Percentiles rank a stretch among this genome's conserved stretches.
Conservation (phyloP, 2,888 invertebrate species). For the Ophion ellenae region DNA sequence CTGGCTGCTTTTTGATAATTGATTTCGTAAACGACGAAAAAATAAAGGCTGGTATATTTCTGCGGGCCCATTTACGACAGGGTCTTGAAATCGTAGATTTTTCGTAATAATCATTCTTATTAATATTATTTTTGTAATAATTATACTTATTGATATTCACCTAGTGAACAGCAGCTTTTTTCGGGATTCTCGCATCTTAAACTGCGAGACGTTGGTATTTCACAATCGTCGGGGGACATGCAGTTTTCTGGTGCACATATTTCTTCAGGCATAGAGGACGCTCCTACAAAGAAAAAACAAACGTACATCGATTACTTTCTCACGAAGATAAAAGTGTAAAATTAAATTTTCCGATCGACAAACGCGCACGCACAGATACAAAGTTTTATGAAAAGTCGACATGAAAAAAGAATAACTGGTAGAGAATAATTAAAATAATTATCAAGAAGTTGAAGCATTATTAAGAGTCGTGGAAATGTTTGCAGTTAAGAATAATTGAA, state of each 20-base stretch:
- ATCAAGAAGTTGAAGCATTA: too few relatives aligned
- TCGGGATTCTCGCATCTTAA: constrained; percentile 31
- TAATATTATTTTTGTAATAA: constrained; percentile 23
- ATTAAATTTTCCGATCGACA: neutral
- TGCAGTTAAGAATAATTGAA: too few relatives aligned
- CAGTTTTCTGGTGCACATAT: constrained; percentile 69
- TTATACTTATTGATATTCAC: constrained; percentile 48
- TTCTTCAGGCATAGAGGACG: neutral
- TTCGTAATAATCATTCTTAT: neutral
- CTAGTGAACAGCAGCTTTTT: constrained; percentile 60
- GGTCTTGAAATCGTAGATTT: neutral
- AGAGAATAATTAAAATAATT: neutral
- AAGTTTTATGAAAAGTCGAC: too few relatives aligned
- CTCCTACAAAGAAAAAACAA: constrained; percentile 26
- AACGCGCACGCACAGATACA: too few relatives aligned
- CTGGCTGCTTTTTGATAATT: neutral
- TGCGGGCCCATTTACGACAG: neutral
- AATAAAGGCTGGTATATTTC: neutral
- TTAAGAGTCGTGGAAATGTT: too few relatives aligned
- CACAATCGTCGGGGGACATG: constrained; percentile 64
- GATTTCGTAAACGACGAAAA: neutral
- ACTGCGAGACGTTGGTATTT: neutral
- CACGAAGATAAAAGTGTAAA: neutral
- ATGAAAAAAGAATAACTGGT: neutral
- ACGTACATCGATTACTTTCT: neutral